Base-by-base conservation (phyloP, 1,140 invertebrate genomes). In the Whitmania pigra region DNA sequence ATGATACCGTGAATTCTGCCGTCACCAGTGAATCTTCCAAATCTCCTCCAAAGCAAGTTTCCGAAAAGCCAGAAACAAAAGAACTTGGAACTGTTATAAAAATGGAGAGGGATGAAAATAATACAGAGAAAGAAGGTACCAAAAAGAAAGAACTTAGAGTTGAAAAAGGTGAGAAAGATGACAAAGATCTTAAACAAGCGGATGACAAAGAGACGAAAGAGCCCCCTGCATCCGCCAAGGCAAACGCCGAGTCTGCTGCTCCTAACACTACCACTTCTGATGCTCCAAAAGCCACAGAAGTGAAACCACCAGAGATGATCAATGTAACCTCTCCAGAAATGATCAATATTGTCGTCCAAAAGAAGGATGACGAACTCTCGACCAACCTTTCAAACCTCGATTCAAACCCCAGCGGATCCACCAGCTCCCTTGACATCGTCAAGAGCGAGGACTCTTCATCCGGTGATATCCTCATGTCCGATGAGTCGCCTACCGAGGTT, bases 321-420 rank as follows among this genome's bases (percentile, higher is more conserved):
- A 63, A 63, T 20, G 29, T 63, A 0, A 63, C 57, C 22, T 63
- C 57, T 63, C 57, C 57, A 0, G 57, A 63, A 22, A 63, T 63
- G 57, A 63, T 63, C 22, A 63, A 63, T 18, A 63, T 63, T 20
- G 57, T 63, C 57, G 57, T 63, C 57, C 57, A 63, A 18, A 63
- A 63, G 18, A 63, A 18, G 9, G 57, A 63, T 18, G 57, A 63
- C 3, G 57, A 63, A 13, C 22, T 25, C 57, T 22, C 22, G 29
- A 63, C 22, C 57, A 63, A 31, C 11, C 57, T 63, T 3, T 63
- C 57, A 13, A 63, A 63, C 57, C 57, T 63, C 6, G 57, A 63
- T n/a, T 63, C 57, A 13, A 63, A 63, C 20, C 57, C 57, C 22
- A 63, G 57, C 57, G 29, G 29, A 25, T 63, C 57, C 22, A 63